phyloP scores from a whole-genome alignment of 2,888 invertebrate genomes.

The Euclidia mi region DNA sequence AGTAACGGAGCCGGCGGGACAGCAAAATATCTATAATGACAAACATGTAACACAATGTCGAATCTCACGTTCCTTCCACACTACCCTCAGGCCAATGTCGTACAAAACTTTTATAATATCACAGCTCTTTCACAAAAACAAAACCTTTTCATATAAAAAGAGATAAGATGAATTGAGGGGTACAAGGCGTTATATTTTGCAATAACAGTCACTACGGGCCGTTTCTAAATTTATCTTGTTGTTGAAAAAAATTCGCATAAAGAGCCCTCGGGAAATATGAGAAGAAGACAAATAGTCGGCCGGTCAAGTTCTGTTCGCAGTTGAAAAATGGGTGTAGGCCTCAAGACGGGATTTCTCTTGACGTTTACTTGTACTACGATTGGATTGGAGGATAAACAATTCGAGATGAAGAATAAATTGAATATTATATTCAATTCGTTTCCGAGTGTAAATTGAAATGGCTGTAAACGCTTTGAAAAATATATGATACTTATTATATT shows the following conservation, averaged over 20 bases:
- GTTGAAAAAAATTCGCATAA: constrained; percentile 41
- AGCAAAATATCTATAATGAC: too few relatives aligned
- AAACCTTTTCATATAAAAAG: neutral
- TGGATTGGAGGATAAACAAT: constrained; percentile 38
- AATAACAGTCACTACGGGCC: constrained; percentile 30
- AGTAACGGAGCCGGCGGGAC: too few relatives aligned
- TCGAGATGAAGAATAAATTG: constrained; percentile 7
- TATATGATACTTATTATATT: too few relatives aligned
- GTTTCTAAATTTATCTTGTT: constrained; percentile 49
- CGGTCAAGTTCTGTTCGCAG: constrained; percentile 68
- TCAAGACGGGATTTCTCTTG: constrained; percentile 37
- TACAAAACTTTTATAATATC: constrained; percentile 16
- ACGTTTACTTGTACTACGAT: constrained; percentile 31
- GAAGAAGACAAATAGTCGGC: constrained; percentile 75
- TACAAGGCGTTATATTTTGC: constrained; percentile 29
- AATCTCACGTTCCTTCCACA: constrained; percentile 1
- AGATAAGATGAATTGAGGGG: constrained; percentile 13
- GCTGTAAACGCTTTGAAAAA: constrained; percentile 21
- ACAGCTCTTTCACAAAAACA: constrained; percentile 11
- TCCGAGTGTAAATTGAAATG: too few relatives aligned
- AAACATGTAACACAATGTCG: neutral
- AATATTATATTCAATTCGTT: neutral
- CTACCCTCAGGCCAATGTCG: neutral
- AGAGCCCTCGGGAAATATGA: constrained; percentile 71
- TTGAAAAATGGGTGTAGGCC: constrained; percentile 66